Evolutionary conservation across 1,140 invertebrate genomes (phyloP).

Genomic region (Drosophila rhopaloa): DNA sequence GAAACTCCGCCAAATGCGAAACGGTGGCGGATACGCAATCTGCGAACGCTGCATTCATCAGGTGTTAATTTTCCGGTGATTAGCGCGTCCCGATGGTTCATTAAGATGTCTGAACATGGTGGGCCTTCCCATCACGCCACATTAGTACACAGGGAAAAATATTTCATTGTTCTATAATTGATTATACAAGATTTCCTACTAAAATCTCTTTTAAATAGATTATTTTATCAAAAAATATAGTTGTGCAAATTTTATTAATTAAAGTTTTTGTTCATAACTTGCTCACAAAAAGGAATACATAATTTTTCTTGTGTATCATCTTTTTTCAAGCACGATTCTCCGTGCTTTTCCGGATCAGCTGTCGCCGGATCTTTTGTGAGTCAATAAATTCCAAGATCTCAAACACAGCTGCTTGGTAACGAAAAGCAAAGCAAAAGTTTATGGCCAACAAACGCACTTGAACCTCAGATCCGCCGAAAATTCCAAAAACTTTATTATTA

Average conservation of each 20-base stretch:
- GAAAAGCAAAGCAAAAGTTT: constrained; percentile 37
- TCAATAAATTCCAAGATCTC: constrained; percentile 45
- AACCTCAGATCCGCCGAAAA: constrained; percentile 57
- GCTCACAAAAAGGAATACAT: background rate
- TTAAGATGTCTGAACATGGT: constrained; percentile 47
- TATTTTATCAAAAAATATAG: too few species aligned
- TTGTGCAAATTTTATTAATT: too few species aligned
- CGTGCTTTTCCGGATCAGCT: constrained; percentile 33
- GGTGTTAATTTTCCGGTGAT: constrained; percentile 40
- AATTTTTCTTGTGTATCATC: background rate
- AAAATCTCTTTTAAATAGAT: background rate
- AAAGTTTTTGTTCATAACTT: too few species aligned
- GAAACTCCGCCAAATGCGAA: constrained; percentile 13
- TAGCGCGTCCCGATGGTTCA: constrained; percentile 47
- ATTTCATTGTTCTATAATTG: background rate
- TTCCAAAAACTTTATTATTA: constrained; percentile 20
- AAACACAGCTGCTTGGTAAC: constrained; percentile 29
- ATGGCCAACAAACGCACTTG: constrained; percentile 73
- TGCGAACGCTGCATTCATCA: constrained; percentile 19
- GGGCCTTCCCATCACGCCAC: constrained; percentile 33
- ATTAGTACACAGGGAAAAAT: background rate
- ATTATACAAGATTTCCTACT: background rate
- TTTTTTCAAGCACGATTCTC: background rate
- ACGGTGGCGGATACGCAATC: constrained; percentile 58
- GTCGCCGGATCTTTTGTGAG: constrained; percentile 10